Evolutionary conservation across 2,888 invertebrate genomes (phyloP).

Genomic region (Cremastinae sp.): DNA sequence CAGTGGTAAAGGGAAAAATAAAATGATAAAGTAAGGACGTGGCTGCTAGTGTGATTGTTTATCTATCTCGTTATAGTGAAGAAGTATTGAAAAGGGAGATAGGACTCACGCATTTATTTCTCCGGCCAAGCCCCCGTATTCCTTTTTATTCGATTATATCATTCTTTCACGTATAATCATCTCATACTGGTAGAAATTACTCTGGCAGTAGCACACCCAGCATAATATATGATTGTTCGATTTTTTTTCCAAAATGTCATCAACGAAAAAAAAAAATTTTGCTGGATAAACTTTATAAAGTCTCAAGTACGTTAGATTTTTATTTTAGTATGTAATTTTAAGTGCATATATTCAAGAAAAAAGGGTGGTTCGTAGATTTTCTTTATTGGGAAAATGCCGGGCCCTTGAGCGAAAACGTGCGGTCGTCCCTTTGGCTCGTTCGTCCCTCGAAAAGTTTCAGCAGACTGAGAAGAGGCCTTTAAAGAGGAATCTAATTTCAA

Average conservation of each 20-base stretch:
- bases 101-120: constrained; percentile 52
- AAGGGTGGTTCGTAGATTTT: too few relatives aligned
- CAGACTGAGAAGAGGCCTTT: constrained; percentile 32
- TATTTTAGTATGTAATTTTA: too few relatives aligned
- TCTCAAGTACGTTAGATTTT: too few relatives aligned
- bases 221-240: too few relatives aligned
- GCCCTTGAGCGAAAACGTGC: constrained; percentile 38
- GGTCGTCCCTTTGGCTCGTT: constrained; percentile 22
- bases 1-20: constrained; percentile 34
- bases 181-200: constrained; percentile 31
- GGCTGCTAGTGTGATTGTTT: constrained; percentile 9
- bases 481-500: constrained; percentile 74
- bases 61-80: constrained; percentile 22
- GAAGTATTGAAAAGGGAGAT: constrained; percentile 29
- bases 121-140: constrained; percentile 41
- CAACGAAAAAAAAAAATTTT: constrained; percentile 3
- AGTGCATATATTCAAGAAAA: too few relatives aligned
- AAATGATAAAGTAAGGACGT: constrained; percentile 47
- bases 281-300: constrained; percentile 16
- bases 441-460: constrained; percentile 63
- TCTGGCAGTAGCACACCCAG: constrained; percentile 33
- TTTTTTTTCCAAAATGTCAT: too few relatives aligned
- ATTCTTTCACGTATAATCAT: constrained; percentile 26
- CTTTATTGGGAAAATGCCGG: constrained; percentile 45
- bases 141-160: constrained; percentile 51